A percentile compares a stretch with the other conserved stretches of the same genome.
phyloP scores from a whole-genome alignment of 2,888 invertebrate genomes.

The Teinopalpus imperialis region DNA sequence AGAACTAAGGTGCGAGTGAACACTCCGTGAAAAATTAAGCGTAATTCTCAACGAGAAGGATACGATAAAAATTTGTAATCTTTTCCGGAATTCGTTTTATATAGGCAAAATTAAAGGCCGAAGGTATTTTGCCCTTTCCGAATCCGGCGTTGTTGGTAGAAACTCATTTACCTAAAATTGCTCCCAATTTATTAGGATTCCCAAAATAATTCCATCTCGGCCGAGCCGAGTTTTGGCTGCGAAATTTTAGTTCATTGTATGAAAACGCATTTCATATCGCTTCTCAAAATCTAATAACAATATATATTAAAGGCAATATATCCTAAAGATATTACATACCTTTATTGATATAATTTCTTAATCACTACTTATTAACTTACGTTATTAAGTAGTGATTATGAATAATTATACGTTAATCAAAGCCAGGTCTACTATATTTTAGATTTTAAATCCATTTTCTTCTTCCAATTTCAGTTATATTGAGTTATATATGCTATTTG shows the following conservation, averaged over 20 bases:
- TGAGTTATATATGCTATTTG: too few species aligned
- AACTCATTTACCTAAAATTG: conserved; percentile 65
- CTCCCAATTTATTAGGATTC: conserved; percentile 65
- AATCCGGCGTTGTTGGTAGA: conserved; percentile 41
- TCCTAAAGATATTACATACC: too few species aligned
- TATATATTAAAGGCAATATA: too few species aligned
- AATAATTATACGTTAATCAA: too few species aligned
- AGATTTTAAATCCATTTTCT: too few species aligned
- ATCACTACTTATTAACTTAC: too few species aligned
- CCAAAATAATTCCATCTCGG: conserved; percentile 50
- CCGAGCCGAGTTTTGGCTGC: conserved; percentile 31
- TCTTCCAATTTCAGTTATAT: too few species aligned
- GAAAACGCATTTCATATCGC: conserved; percentile 1
- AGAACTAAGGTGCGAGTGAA: too few species aligned
- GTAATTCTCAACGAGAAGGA: conserved; percentile 8
- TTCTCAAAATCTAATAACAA: not conserved
- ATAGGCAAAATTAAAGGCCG: conserved; percentile 52
- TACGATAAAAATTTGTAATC: conserved; percentile 33
- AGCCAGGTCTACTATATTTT: too few species aligned
- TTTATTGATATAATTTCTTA: too few species aligned
- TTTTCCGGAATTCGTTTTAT: conserved; percentile 37
- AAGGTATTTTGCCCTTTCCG: conserved; percentile 44
- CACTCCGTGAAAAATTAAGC: conserved; percentile 2
- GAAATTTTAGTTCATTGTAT: conserved; percentile 26
- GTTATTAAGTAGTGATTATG: too few species aligned